Evolutionary conservation across 2,113 vertebrate genomes (phyloP).

Genomic region (Pica pica): DNA sequence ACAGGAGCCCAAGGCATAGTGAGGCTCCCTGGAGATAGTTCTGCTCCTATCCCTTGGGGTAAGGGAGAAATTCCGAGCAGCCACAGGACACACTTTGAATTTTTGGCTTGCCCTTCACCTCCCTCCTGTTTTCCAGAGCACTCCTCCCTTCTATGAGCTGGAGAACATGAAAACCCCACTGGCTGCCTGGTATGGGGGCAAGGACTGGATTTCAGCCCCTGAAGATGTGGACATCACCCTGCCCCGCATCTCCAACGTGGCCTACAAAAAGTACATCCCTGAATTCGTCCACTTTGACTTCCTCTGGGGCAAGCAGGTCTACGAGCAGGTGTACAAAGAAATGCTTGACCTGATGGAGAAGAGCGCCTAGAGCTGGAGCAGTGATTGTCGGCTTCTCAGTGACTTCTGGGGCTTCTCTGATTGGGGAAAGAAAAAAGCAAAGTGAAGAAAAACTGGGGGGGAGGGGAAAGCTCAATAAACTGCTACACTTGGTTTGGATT

Average conservation of each 20-base stretch:
- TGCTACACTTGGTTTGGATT: not conserved
- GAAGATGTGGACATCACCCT: constrained; percentile 63
- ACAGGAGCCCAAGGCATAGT: not conserved
- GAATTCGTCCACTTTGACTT: constrained; percentile 78
- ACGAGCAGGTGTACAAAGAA: constrained; percentile 68
- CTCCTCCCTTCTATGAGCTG: constrained; percentile 72
- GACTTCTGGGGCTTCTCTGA: not conserved
- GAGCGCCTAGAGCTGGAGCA: not conserved
- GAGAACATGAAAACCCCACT: constrained; percentile 69
- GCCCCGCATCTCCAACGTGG: constrained; percentile 57
- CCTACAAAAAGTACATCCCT: constrained; percentile 67
- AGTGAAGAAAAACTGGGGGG: not conserved
- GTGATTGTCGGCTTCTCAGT: not conserved
- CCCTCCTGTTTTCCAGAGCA: constrained; percentile 40
- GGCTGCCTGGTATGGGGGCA: constrained; percentile 71
- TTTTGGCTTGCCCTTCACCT: not conserved
- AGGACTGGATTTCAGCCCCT: constrained; percentile 72
- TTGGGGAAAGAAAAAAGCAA: not conserved
- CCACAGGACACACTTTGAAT: not conserved
- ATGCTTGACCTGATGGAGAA: constrained; percentile 71
- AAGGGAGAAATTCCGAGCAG: not conserved
- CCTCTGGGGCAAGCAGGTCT: constrained; percentile 73
- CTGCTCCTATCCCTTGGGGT: fast-evolving
- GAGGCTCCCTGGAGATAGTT: not conserved
- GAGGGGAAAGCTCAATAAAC: not conserved